Evolutionary conservation across 2,888 invertebrate genomes (phyloP).

Genomic region (Chaetoderma sp.): DNA sequence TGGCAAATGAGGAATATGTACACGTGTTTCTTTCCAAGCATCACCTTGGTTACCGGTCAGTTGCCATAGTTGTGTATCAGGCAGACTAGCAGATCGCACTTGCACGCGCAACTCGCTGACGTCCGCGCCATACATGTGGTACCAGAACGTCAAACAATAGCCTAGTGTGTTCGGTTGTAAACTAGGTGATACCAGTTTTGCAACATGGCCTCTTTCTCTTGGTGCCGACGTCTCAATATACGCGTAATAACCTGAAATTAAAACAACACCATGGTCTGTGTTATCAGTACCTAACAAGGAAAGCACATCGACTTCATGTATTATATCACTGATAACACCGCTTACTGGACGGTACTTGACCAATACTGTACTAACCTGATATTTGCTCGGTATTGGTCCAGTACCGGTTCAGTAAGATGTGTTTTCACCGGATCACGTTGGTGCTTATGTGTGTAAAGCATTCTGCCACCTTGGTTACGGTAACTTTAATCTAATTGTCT

Average conservation of each 20-base stretch:
- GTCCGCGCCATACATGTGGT: slow-evolving; percentile 46
- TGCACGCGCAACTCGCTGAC: slow-evolving; percentile 24
- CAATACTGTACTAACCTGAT: no score
- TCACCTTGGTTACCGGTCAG: not conserved
- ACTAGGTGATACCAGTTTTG: slow-evolving; percentile 39
- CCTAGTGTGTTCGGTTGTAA: slow-evolving; percentile 27
- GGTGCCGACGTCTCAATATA: slow-evolving; percentile 28
- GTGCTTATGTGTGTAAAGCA: no score
- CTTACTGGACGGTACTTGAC: no score
- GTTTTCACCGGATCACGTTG: no score
- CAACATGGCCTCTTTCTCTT: slow-evolving; percentile 22
- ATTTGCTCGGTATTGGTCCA: no score
- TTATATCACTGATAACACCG: no score
- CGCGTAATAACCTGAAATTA: slow-evolving; percentile 28
- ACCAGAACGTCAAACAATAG: slow-evolving; percentile 47
- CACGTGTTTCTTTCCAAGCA: not conserved
- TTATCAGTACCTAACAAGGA: not conserved
- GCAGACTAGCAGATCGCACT: not conserved
- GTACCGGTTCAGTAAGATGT: no score
- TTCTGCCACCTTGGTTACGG: no score
- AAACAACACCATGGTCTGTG: not conserved
- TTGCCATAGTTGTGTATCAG: not conserved
- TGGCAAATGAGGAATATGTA: not conserved
- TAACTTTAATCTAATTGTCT: no score
- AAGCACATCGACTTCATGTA: no score